A percentile compares a stretch with the other conserved stretches of the same genome.
These are phyloP conservation scores for Panonychus citri DNA, from an alignment of 1,140 invertebrate species.

Conservation along the genomic window DNA sequence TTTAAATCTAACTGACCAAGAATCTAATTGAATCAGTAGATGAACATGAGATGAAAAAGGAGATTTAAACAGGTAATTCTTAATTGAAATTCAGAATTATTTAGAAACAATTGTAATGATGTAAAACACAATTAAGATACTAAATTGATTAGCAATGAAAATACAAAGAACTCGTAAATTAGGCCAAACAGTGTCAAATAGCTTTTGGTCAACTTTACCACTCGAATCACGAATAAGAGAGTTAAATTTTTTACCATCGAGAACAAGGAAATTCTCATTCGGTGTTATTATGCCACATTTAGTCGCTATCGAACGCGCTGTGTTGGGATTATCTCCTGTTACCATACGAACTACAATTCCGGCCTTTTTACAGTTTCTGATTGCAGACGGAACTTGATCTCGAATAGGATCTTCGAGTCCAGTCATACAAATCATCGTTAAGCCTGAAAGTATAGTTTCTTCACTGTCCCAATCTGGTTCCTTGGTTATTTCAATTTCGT, in stretches of 20 bases:
- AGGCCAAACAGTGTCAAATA: slow-evolving; percentile 90
- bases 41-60: no score
- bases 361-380: slow-evolving; percentile 77
- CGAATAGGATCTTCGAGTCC: slow-evolving; percentile 94
- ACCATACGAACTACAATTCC: slow-evolving; percentile 99
- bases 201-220: slow-evolving; percentile 83
- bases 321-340: slow-evolving; percentile 98
- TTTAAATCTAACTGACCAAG: no score
- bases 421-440: slow-evolving; percentile 85
- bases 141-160: no score
- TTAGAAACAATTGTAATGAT: no score
- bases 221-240: no score
- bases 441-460: slow-evolving; percentile 64
- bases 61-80: no score
- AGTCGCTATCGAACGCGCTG: slow-evolving; percentile 97
- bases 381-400: slow-evolving; percentile 90
- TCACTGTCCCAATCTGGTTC: slow-evolving; percentile 98
- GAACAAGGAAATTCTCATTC: no score
- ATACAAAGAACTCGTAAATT: slow-evolving; percentile 79
- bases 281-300: slow-evolving; percentile 92
- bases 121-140: no score
- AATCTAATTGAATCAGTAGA: no score
- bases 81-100: no score
- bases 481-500: slow-evolving; percentile 48
- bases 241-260: no score